Evolutionary conservation across 2,797 vertebrate species (phyloP), one percentile per base, ranked within the genome.

Genomic region (Oreonectes daqikongensis): DNA sequence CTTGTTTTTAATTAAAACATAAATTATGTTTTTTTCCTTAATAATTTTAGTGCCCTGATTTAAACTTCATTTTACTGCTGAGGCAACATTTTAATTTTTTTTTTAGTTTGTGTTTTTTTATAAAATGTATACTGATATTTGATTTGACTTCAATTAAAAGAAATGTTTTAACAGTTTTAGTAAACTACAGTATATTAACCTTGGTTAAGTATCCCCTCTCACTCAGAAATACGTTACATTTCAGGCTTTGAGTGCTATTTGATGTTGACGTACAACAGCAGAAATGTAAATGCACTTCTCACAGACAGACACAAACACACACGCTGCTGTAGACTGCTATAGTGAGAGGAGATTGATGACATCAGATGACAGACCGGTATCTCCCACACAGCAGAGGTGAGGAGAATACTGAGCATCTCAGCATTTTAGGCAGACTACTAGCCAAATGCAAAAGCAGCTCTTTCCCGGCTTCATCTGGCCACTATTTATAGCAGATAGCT

Each of bases 401-500:
- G 59, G 20, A 53, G 75, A 85, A 81, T 71, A 79, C 76, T 75
- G 78, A 82, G 78, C 70, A 79, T 77, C n/a, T 12, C 65, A 80
- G 52, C 46, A 69, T 18, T 81, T 80, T 83, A 65, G 10, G 32
- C 20, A 72, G 53, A 63, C 81, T 79, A 79, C 65, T 67, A 68
- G 53, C 84, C 78, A 83, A 77, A 70, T 84, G 52, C 79, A 71
- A 77, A 85, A 79, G 61, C 79, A 82, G 55, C 78, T 79, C 40
- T 79, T 55, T 73, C 42, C 83, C 71, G 78, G 83, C 83, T 74
- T 82, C 75, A 79, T 74, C 79, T 55, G 32, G 69, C 64, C 38
- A 55, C 83, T 82, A 77, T 88, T 86, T 83, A 82, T 72, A 80
- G 71, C 64, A 55, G n/a, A 55, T 78, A 28, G 72, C 67, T 77